Evolutionary conservation across 2,888 invertebrate genomes (phyloP), one percentile per base, ranked within the genome.

Genomic region (Tillus elongatus): DNA sequence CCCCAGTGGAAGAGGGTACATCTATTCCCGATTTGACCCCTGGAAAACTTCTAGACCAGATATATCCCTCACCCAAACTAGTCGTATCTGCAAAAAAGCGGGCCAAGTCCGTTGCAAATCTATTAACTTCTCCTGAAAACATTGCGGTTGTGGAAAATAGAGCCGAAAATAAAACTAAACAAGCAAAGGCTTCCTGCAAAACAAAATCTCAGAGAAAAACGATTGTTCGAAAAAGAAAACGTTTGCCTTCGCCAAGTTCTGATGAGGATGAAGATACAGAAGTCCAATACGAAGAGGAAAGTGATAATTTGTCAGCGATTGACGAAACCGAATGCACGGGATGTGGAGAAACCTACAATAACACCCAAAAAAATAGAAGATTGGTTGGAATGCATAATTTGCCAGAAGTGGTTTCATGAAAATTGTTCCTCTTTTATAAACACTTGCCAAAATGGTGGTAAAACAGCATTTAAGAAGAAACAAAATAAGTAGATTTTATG

Each of bases 291-390:
- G 37, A 37, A 37, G 37, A 37, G 33, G 37, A 37, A 33, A 37
- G 32, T 35, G 37, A 37, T 33, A 10, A 4, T 6, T 4, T 35
- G 24, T 28, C 31, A 11, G 39, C 27, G 31, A 30, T 31, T 10
- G 36, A 33, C 35, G 36, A 42, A 28, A 33, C 33, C 24, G 39
- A 42, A 36, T 36, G 39, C 30, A 24, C 30, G 26, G 36, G 31
- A 41, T 42, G 42, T 39, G 39, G 42, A 36, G 36, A 42, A 39
- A 39, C 33, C 14, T 41, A 35, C 30, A n/a, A n/a, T n/a, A n/a
- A n/a, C n/a, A n/a, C n/a, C n/a, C n/a, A n/a, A n/a, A n/a, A n/a
- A n/a, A n/a, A n/a, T n/a, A n/a, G n/a, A n/a, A n/a, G n/a, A n/a
- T n/a, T n/a, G n/a, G n/a, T n/a, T n/a, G n/a, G n/a, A 33, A 34